These are phyloP conservation scores for Blennius ocellaris DNA, from an alignment of 2,113 vertebrate genomes.

Conservation along the genomic window DNA sequence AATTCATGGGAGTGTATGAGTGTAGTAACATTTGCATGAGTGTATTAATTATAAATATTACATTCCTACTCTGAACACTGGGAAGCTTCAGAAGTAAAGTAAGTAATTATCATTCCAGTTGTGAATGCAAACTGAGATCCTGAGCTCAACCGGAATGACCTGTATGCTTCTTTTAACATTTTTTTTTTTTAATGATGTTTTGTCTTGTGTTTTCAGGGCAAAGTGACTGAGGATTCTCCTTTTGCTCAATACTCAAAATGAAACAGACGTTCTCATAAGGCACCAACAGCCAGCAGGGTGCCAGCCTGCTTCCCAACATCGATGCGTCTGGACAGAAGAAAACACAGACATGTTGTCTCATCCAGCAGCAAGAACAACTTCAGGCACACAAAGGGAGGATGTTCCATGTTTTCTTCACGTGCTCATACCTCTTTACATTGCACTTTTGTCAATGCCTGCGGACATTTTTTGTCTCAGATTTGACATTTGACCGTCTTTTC, in stretches of 20 bases:
- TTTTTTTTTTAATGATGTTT: not conserved
- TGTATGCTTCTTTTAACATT: not conserved
- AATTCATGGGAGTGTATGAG: too few relatives aligned
- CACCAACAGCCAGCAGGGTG: not conserved
- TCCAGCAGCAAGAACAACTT: not conserved
- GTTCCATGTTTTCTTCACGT: not conserved
- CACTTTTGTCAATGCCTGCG: slow-evolving; percentile 28
- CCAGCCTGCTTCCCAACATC: not conserved
- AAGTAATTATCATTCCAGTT: too few relatives aligned
- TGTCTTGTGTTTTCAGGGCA: slow-evolving; percentile 67
- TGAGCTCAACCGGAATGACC: not conserved
- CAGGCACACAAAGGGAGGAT: not conserved
- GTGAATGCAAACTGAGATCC: too few relatives aligned
- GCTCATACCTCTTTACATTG: slow-evolving; percentile 9
- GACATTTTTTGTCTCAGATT: slow-evolving; percentile 10
- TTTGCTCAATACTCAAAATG: slow-evolving; percentile 78
- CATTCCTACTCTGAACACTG: too few relatives aligned
- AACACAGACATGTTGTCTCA: not conserved
- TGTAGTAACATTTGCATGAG: too few relatives aligned
- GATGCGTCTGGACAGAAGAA: slow-evolving; percentile 4
- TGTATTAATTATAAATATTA: too few relatives aligned
- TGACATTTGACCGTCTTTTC: slow-evolving; percentile 25
- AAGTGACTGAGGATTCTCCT: slow-evolving; percentile 77
- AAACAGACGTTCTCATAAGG: slow-evolving; percentile 15
- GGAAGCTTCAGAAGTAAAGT: too few relatives aligned